These are phyloP conservation scores for Andricus grossulariae DNA, from an alignment of 1,140 invertebrate genomes.

Conservation along the genomic window DNA sequence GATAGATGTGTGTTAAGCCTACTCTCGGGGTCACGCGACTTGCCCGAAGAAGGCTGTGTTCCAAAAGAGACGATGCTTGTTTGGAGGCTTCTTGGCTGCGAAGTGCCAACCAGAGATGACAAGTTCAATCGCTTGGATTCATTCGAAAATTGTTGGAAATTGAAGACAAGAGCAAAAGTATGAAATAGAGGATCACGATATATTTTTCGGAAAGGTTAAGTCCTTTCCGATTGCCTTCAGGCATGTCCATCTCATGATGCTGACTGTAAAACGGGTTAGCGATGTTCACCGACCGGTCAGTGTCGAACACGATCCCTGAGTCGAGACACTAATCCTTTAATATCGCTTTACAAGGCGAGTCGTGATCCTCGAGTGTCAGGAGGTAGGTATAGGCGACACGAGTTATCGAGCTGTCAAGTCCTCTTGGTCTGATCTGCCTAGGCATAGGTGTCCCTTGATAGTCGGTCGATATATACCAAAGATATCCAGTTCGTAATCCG, in stretches of 20 bases:
- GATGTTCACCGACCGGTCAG: conserved; percentile 2
- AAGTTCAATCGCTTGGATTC: too few species aligned
- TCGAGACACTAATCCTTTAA: conserved; percentile 63
- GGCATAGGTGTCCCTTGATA: conserved; percentile 3
- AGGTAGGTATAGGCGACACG: conserved; percentile 35
- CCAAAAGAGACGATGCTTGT: conserved; percentile 59
- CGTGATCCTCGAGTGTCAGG: conserved; percentile 50
- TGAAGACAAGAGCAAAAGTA: too few species aligned
- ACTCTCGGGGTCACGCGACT: conserved; percentile 61
- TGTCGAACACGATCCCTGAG: conserved; percentile 11
- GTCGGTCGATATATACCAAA: conserved; percentile 52
- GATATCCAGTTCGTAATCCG: conserved; percentile 51
- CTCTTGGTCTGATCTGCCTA: conserved; percentile 11
- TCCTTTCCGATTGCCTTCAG: neutral
- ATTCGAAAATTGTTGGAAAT: too few species aligned
- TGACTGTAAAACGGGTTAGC: conserved; percentile 26
- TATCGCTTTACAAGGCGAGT: conserved; percentile 60
- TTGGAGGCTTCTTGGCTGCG: conserved; percentile 50
- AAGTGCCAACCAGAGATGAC: too few species aligned
- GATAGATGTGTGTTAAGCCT: conserved; percentile 53
- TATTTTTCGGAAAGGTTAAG: neutral
- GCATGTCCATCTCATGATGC: conserved; percentile 2
- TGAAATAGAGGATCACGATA: too few species aligned
- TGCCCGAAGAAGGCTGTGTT: conserved; percentile 48
- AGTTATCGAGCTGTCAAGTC: conserved; percentile 41